A percentile compares a stretch with the other conserved stretches of the same genome.
Evolutionary conservation across 2,113 vertebrate genomes (phyloP).

Genomic region (Stegastes partitus): DNA sequence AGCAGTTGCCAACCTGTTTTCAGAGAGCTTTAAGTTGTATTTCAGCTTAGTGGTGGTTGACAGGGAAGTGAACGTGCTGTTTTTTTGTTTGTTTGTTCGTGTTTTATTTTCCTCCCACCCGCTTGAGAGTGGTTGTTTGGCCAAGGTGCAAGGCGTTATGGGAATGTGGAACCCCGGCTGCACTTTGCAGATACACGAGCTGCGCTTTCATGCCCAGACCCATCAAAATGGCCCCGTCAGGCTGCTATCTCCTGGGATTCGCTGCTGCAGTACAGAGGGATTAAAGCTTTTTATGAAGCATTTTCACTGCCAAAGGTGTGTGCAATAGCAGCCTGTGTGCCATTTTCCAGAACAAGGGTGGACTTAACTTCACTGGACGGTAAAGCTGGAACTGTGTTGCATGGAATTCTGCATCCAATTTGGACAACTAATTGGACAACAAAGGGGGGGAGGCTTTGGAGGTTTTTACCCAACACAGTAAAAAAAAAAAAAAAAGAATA

Average conservation of each 20-base stretch:
- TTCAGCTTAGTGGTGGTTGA: slow-evolving; percentile 51
- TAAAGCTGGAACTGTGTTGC: slow-evolving; percentile 20
- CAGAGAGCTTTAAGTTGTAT: slow-evolving; percentile 43
- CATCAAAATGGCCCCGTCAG: slow-evolving; percentile 76
- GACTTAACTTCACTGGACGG: slow-evolving; percentile 36
- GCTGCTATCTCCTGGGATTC: slow-evolving; percentile 72
- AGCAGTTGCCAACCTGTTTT: slow-evolving; percentile 38
- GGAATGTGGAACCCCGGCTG: slow-evolving; percentile 68
- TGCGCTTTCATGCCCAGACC: slow-evolving; percentile 73
- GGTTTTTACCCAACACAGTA: slow-evolving; percentile 16
- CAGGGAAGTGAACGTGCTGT: slow-evolving; percentile 48
- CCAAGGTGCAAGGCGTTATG: slow-evolving; percentile 64
- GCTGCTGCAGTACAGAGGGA: slow-evolving; percentile 69
- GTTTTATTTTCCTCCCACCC: slow-evolving; percentile 12
- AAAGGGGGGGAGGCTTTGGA: slow-evolving; percentile 12
- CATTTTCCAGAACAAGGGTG: slow-evolving; percentile 55
- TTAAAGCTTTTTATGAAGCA: slow-evolving; percentile 77
- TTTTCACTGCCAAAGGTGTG: slow-evolving; percentile 77
- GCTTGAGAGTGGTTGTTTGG: slow-evolving; percentile 62
- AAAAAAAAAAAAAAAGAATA: neutral
- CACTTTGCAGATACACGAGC: slow-evolving; percentile 80
- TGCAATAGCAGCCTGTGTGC: slow-evolving; percentile 45
- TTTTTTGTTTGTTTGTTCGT: slow-evolving; percentile 1
- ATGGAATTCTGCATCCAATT: slow-evolving; percentile 50
- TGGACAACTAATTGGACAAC: slow-evolving; percentile 57